Conservation (phyloP, 2,797 vertebrate species). For the Varecia variegata region DNA sequence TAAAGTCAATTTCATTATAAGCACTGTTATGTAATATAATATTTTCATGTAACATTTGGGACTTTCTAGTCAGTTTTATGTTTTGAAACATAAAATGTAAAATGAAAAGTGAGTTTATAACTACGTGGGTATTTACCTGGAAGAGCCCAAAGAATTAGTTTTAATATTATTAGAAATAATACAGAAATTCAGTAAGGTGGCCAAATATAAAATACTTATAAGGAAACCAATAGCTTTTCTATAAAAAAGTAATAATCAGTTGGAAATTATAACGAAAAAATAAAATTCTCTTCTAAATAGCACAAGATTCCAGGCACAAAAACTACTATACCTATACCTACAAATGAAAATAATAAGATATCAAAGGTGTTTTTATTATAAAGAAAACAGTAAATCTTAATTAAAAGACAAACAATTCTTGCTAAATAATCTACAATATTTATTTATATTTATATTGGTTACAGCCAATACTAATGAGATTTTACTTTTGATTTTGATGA, state of each 20-base stretch:
- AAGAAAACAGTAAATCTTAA: not conserved
- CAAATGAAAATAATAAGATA: not conserved
- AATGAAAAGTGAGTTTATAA: not conserved
- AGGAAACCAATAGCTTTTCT: not conserved
- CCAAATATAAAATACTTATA: not conserved
- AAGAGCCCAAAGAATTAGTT: not conserved
- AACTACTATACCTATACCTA: not conserved
- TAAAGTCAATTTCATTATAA: conserved; percentile 14
- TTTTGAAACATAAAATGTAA: conserved; percentile 36
- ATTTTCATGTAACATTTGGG: not conserved
- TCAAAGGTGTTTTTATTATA: not conserved
- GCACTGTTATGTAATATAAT: not conserved
- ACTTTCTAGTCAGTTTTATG: not conserved
- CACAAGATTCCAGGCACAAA: not conserved
- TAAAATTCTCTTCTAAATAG: not conserved
- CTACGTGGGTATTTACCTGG: not conserved
- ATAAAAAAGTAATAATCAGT: not conserved
- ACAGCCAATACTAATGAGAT: not conserved
- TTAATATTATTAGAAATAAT: conserved; percentile 4
- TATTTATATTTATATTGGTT: not conserved
- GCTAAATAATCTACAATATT: not conserved
- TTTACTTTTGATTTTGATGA: conserved; percentile 17
- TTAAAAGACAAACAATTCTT: not conserved
- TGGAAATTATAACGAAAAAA: not conserved
- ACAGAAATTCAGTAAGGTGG: not conserved